Evolutionary conservation across 1,140 invertebrate genomes (phyloP).

Genomic region (Pararge aegeria): DNA sequence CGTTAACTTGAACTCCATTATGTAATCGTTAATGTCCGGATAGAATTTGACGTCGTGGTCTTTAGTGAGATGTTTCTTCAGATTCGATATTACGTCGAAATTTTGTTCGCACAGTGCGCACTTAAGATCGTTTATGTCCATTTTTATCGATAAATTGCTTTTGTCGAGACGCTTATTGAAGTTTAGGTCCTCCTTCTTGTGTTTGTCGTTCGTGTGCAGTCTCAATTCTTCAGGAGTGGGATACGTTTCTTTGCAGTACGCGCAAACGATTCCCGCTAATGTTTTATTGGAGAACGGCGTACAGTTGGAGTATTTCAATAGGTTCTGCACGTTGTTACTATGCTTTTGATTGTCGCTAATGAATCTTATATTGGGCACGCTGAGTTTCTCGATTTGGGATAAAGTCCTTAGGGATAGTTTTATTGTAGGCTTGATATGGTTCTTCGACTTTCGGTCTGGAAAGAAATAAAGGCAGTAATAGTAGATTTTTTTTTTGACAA

Average conservation of each 20-base stretch:
- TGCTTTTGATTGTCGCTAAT: constrained; percentile 54
- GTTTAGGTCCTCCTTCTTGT: constrained; percentile 36
- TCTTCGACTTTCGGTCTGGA: constrained; percentile 48
- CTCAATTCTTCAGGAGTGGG: constrained; percentile 37
- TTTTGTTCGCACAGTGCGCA: constrained; percentile 47
- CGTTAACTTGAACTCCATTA: constrained; percentile 61
- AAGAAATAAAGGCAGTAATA: constrained; percentile 17
- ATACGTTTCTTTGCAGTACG: constrained; percentile 54
- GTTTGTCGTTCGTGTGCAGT: constrained; percentile 39
- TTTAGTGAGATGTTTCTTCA: constrained; percentile 50
- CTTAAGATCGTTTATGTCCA: constrained; percentile 61
- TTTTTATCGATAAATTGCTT: constrained; percentile 60
- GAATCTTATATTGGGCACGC: constrained; percentile 18
- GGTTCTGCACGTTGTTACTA: constrained; percentile 50
- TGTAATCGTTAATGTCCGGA: constrained; percentile 54
- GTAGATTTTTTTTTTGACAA: not conserved
- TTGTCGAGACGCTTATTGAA: constrained; percentile 49
- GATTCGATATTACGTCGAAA: constrained; percentile 36
- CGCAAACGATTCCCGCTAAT: constrained; percentile 54
- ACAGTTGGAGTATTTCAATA: constrained; percentile 65
- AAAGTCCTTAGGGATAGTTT: constrained; percentile 37
- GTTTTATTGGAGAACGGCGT: constrained; percentile 65
- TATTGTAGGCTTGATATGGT: constrained; percentile 23
- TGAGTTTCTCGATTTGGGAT: constrained; percentile 34
- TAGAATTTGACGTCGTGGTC: constrained; percentile 58